phyloP scores from a whole-genome alignment of 2,888 invertebrate genomes.

The Thecophora atra region DNA sequence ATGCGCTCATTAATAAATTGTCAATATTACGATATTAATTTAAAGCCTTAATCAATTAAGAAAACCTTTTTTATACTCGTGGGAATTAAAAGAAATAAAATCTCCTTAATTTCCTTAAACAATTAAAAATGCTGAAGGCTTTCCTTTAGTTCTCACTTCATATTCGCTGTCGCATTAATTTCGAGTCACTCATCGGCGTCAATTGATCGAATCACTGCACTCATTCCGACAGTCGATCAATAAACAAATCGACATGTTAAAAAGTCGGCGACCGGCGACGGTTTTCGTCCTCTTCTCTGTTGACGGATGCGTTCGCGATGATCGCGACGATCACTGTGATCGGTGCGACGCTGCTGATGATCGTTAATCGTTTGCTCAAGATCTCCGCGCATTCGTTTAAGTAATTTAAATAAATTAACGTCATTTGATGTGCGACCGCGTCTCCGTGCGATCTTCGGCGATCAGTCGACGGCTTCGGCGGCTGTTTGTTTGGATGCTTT shows the following conservation, averaged over 20 bases:
- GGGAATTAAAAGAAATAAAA: too few species aligned
- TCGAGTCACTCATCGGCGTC: background rate
- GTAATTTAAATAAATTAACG: slow-evolving; percentile 38
- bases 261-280: too few species aligned
- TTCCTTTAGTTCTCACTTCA: background rate
- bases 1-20: too few species aligned
- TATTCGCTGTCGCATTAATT: background rate
- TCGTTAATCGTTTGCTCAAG: slow-evolving; percentile 2
- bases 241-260: background rate
- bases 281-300: too few species aligned
- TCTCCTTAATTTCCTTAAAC: too few species aligned
- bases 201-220: background rate
- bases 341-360: background rate
- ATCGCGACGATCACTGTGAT: background rate
- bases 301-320: too few species aligned
- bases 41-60: too few species aligned
- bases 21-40: too few species aligned
- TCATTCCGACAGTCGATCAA: background rate
- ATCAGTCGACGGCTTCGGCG: background rate
- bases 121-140: background rate
- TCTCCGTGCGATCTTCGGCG: background rate
- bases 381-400: slow-evolving; percentile 32
- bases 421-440: slow-evolving; percentile 19
- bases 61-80: too few species aligned
- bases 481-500: slow-evolving; percentile 45